Evolutionary conservation across 1,140 invertebrate species (phyloP).

Genomic region (Solenopsis invicta): DNA sequence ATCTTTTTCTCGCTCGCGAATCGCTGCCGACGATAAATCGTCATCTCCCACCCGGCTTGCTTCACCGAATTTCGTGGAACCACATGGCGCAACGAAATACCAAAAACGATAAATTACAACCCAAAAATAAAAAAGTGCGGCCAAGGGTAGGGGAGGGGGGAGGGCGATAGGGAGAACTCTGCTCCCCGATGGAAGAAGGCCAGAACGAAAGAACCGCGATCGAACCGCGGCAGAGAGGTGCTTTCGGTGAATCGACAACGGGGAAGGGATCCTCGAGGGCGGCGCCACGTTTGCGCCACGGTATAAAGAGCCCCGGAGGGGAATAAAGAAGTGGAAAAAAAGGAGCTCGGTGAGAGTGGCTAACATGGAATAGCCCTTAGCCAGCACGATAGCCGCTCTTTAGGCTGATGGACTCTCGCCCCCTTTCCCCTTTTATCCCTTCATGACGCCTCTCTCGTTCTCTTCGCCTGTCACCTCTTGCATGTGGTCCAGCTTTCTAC

Average conservation of each 20-base stretch:
- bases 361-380: slow-evolving; percentile 87
- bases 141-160: background rate
- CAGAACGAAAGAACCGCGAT: slow-evolving; percentile 54
- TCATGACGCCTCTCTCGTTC: slow-evolving; percentile 75
- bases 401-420: slow-evolving; percentile 82
- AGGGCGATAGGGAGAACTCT: background rate
- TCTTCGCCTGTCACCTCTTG: slow-evolving; percentile 62
- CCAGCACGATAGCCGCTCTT: slow-evolving; percentile 85
- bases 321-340: slow-evolving; percentile 82
- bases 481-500: slow-evolving; percentile 46
- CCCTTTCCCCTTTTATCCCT: slow-evolving; percentile 46
- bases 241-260: slow-evolving; percentile 59
- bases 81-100: background rate
- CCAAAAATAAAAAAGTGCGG: background rate
- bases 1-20: slow-evolving; percentile 45
- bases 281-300: slow-evolving; percentile 85
- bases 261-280: slow-evolving; percentile 79
- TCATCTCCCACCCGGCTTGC: background rate
- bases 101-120: slow-evolving; percentile 62
- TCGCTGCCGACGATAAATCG: slow-evolving; percentile 48
- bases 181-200: slow-evolving; percentile 18
- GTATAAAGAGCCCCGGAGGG: slow-evolving; percentile 79
- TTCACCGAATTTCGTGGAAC: slow-evolving; percentile 44
- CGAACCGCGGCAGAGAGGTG: slow-evolving; percentile 55
- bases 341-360: slow-evolving; percentile 81